Evolutionary conservation across 37 sponge, comb jelly and placozoan genomes (phyloP), one percentile per base, ranked within the genome.

Genomic region (Hexactinellida sp.): DNA sequence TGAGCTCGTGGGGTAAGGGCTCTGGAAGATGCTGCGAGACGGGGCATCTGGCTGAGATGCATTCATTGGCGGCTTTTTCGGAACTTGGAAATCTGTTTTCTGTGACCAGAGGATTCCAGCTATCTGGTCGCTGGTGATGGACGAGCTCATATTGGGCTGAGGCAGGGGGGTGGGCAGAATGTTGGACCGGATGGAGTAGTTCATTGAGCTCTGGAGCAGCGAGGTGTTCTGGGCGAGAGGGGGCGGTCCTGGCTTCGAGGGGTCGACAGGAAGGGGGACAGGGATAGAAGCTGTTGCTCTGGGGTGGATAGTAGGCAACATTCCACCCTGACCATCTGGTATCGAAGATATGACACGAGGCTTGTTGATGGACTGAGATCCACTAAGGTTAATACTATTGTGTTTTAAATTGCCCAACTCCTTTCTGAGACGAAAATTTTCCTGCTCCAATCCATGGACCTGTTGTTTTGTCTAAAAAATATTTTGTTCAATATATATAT

Each of bases 31-130:
- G 30, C 76, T 63, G 3, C 76, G 76, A 63, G 76, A n/a, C 25
- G 76, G 76, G 5, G 13, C 21, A 25, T 28, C 19, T 7, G 25
- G 30, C 76, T 63, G 76, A 32, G 32, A 3, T 3, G 30, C 3
- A 63, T 63, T 63, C 30, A 63, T 10, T 5, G 34, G 34, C 21
- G 76, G 28, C 30, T 63, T 63, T n/a, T 63, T 63, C 25, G 21
- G 76, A 23, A n/a, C 28, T 23, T 63, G 76, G 13, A 25, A n/a
- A n/a, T 63, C 76, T 32, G 76, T 7, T 28, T 63, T 63, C 13
- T 63, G 76, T n/a, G 76, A 63, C 76, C 76, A 63, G 5, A 63
- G 34, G 30, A 63, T 63, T 63, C 76, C 76, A n/a, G 76, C 76
- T 21, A 63, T 63, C 30, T 63, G 76, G 3, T 63, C 76, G 76